Base-by-base conservation (phyloP, 2,797 vertebrate species). In the Merluccius polli region DNA sequence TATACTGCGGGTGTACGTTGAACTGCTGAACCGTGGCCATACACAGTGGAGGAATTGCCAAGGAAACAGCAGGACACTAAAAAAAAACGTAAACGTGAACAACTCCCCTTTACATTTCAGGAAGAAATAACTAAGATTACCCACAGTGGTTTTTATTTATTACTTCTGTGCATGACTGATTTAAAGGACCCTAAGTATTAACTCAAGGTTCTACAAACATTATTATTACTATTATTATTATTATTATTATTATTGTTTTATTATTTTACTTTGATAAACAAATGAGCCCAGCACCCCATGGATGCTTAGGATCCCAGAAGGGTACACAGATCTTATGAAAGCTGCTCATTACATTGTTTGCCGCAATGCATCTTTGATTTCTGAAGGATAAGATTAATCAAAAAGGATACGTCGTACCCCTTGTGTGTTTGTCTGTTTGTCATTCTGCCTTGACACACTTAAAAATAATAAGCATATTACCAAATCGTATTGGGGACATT, bases 131-230 rank as follows among this genome's bases (percentile, higher is more conserved):
- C 59, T 27, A 16, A 27, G 59, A 63, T 63, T 27, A 63, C 59
- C 12, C 10, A 1, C 2, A 12, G 59, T 63, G 9, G 0, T 11
- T 65, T 65, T 12, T 63, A 2, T 27, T 5, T 12, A 18, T 48
- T 1, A 21, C 48, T 7, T 59, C 5, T 63, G 59, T 63, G 59
- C 10, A 12, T 27, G 59, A 21, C n/a, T 63, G n/a, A 27, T 63
- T 63, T 80, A 87, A 84, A 85, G 78, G 44, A 48, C 44, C 74
- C 74, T 72, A 73, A 84, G 82, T 84, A 89, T 85, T 74, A 84
- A 85, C 70, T 81, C 89, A 90, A 89, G 89, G 88, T 87, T 84
- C 82, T 81, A 80, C 77, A 86, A 85, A 86, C 83, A 88, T 82
- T 85, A 72, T 24, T 29, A 67, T 67, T 6, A 16, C 44, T 16